Evolutionary conservation across 2,888 invertebrate species (phyloP), one percentile per base, ranked within the genome.

Genomic region (Cerastoderma edule): DNA sequence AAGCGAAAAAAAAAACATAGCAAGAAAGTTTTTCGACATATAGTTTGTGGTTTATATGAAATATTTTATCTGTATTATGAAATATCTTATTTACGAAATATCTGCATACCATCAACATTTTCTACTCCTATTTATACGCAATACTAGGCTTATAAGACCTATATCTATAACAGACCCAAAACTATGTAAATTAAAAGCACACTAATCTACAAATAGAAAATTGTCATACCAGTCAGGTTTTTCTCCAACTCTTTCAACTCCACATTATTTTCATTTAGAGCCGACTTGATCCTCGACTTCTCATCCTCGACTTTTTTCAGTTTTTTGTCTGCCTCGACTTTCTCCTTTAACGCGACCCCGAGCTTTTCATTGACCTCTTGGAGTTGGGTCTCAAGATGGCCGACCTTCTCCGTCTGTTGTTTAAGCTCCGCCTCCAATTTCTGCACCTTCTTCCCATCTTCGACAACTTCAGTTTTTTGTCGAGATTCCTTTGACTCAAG

Each of bases 171-270:
- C n/a, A n/a, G n/a, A n/a, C n/a, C n/a, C n/a, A n/a, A n/a, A n/a
- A n/a, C n/a, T n/a, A n/a, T n/a, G n/a, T n/a, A n/a, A n/a, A n/a
- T n/a, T n/a, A n/a, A n/a, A n/a, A n/a, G n/a, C n/a, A n/a, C n/a
- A n/a, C 8, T 13, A 16, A 13, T 8, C 8, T 50, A 13, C n/a
- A n/a, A 13, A 50, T 50, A 22, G 50, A 5, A 22, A 24, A 24
- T 48, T 48, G 19, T 13, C 22, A n/a, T 76, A 84, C 87, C 87
- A 70, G 85, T 83, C 5, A 87, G 73, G 6, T 65, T 44, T 57
- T 79, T 83, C 71, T 88, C 88, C 80, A 88, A 71, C 35, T 85
- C 84, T 54, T 83, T 84, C 8, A 88, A 67, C 56, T 88, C 86
- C 10, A 56, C 53, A 60, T 88, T 87, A 66, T 87, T 87, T 53